Conservation (phyloP, 2,113 vertebrate genomes). For the Cacatua alba region DNA sequence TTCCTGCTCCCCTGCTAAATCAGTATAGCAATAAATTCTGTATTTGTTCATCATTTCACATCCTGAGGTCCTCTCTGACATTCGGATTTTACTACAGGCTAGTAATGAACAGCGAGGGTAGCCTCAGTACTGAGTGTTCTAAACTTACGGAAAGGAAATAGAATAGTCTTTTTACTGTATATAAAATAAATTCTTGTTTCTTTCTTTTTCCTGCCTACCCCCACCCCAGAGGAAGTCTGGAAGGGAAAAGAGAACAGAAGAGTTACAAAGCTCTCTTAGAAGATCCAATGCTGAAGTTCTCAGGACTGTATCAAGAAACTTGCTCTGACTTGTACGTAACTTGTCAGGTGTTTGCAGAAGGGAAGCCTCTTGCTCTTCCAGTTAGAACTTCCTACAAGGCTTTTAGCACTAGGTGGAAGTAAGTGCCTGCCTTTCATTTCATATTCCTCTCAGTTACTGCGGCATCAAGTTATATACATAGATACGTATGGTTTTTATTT, state of each 20-base stretch:
- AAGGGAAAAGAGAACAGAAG: constrained; percentile 95
- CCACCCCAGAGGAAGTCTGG: constrained; percentile 88
- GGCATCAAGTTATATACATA: neutral
- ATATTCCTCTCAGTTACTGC: neutral
- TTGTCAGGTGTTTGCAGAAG: constrained; percentile 96
- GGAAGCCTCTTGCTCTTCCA: constrained; percentile 93
- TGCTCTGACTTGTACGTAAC: constrained; percentile 98
- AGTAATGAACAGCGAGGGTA: neutral
- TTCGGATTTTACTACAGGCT: neutral
- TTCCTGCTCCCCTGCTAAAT: neutral
- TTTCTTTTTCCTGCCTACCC: neutral
- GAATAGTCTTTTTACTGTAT: fast-evolving
- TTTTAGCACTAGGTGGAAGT: constrained; percentile 99
- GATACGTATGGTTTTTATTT: neutral
- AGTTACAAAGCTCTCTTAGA: constrained; percentile 94
- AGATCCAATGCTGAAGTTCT: constrained; percentile 96
- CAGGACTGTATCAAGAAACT: constrained; percentile 93
- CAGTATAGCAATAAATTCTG: fast-evolving
- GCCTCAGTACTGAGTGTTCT: neutral
- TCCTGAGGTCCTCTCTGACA: neutral
- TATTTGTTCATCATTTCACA: neutral
- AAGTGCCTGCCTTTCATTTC: constrained; percentile 69
- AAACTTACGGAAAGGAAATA: neutral
- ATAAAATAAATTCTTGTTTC: neutral
- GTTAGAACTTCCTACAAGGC: constrained; percentile 97